A percentile compares a stretch with the other conserved stretches of the same genome.
Conservation (phyloP, 2,113 vertebrate species). For the Bombycilla garrulus region DNA sequence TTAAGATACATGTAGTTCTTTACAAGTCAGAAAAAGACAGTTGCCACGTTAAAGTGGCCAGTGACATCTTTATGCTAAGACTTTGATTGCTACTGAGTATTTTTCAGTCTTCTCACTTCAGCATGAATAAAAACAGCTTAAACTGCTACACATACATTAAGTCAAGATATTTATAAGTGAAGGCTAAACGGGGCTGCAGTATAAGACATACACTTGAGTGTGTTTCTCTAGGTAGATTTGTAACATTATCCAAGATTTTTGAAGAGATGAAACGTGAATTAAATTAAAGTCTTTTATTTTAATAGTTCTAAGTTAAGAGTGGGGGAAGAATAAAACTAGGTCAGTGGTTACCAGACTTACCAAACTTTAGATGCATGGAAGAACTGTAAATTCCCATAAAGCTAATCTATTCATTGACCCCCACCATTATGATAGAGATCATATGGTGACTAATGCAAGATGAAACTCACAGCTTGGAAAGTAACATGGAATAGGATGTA, state of each 20-base stretch:
- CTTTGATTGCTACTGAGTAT: constrained; percentile 66
- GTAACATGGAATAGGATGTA: constrained; percentile 99
- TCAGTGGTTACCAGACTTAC: constrained; percentile 85
- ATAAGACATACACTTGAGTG: constrained; percentile 72
- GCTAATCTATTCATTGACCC: constrained; percentile 99
- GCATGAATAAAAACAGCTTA: constrained; percentile 64
- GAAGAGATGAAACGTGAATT: constrained; percentile 67
- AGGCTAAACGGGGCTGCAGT: constrained; percentile 70
- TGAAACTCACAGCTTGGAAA: constrained; percentile 99
- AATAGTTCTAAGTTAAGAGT: constrained; percentile 75
- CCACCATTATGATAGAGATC: constrained; percentile 99
- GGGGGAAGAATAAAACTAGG: constrained; percentile 79
- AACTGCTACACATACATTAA: constrained; percentile 73
- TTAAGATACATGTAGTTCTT: constrained; percentile 65
- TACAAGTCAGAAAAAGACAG: constrained; percentile 55
- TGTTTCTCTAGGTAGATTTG: constrained; percentile 73
- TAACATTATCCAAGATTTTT: constrained; percentile 72
- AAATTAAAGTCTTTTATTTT: constrained; percentile 74
- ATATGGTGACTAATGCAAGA: constrained; percentile 99
- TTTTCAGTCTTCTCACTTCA: constrained; percentile 74
- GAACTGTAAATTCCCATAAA: constrained; percentile 99
- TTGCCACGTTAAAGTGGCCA: constrained; percentile 72
- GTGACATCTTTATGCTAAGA: constrained; percentile 55
- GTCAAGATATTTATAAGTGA: constrained; percentile 62
- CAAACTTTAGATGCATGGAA: constrained; percentile 99